Conservation (phyloP, 2,113 vertebrate species). For the Pagrus major region DNA sequence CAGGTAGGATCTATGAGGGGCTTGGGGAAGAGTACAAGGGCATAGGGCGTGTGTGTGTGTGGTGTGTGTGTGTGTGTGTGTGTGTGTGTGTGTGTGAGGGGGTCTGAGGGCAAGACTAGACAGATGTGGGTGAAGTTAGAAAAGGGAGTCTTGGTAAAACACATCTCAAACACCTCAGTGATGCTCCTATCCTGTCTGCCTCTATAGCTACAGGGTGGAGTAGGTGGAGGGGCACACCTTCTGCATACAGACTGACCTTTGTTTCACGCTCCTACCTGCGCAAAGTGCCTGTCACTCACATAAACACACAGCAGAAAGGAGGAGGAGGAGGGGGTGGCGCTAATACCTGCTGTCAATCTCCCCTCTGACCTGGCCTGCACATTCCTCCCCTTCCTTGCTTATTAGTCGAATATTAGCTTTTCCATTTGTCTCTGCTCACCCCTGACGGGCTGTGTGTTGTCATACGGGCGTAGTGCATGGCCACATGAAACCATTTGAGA, state of each 20-base stretch:
- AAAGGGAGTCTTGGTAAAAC: slow-evolving; percentile 40
- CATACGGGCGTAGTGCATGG: slow-evolving; percentile 23
- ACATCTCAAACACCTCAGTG: slow-evolving; percentile 43
- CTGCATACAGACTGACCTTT: slow-evolving; percentile 61
- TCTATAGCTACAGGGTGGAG: neutral
- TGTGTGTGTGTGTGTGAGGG: neutral
- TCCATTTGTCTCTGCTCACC: slow-evolving; percentile 75
- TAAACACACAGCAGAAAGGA: slow-evolving; percentile 47
- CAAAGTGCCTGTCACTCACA: slow-evolving; percentile 54
- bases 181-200: neutral
- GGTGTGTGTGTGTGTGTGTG: neutral
- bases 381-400: slow-evolving; percentile 75
- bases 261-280: slow-evolving; percentile 21
- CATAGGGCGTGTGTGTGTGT: neutral
- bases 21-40: slow-evolving; percentile 22
- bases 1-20: slow-evolving; percentile 43
- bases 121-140: slow-evolving; percentile 49
- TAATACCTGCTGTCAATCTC: slow-evolving; percentile 74
- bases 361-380: slow-evolving; percentile 57
- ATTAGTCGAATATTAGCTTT: slow-evolving; percentile 79
- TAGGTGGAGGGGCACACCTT: slow-evolving; percentile 3
- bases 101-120: slow-evolving; percentile 56
- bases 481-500: slow-evolving; percentile 52
- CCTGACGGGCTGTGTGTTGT: slow-evolving; percentile 70
- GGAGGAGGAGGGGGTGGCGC: slow-evolving; percentile 14